Evolutionary conservation across 1,140 invertebrate genomes (phyloP).

Genomic region (Trissolcus basalis): DNA sequence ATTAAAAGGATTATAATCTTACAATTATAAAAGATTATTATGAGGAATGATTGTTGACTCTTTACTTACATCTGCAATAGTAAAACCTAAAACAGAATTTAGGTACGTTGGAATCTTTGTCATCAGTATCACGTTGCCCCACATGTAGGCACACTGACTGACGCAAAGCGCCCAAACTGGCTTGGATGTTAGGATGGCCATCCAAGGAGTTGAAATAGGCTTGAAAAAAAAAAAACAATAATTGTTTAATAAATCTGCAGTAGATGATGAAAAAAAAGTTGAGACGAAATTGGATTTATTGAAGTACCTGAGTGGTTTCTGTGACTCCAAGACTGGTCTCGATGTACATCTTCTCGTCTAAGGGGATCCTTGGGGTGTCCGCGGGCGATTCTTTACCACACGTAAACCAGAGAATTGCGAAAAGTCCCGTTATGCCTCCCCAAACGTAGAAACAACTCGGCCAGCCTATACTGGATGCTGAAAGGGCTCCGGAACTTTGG

Average conservation of each 20-base stretch:
- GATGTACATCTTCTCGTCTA: conserved; percentile 74
- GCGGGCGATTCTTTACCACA: conserved; percentile 76
- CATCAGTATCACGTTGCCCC: conserved; percentile 95
- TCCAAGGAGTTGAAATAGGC: conserved; percentile 83
- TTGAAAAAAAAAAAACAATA: too few relatives aligned
- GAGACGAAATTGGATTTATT: not conserved
- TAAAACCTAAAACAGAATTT: conserved; percentile 85
- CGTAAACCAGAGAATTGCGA: conserved; percentile 67
- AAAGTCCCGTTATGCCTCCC: conserved; percentile 73
- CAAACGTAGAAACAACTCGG: conserved; percentile 79
- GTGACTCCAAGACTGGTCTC: conserved; percentile 74
- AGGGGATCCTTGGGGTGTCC: conserved; percentile 67
- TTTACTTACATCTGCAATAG: conserved; percentile 82
- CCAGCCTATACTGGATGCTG: conserved; percentile 79
- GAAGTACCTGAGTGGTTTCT: conserved; percentile 72
- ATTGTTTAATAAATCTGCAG: not conserved
- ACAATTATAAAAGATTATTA: too few relatives aligned
- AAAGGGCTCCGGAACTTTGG: conserved; percentile 78
- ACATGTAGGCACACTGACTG: conserved; percentile 89
- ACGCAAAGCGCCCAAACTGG: conserved; percentile 90
- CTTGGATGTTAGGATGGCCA: conserved; percentile 83
- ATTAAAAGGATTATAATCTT: too few relatives aligned
- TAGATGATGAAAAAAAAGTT: too few relatives aligned
- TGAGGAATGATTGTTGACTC: too few relatives aligned
- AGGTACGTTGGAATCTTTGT: conserved; percentile 95